Evolutionary conservation across 2,113 vertebrate species (phyloP).

Genomic region (Onychorhynchus coronatus): DNA sequence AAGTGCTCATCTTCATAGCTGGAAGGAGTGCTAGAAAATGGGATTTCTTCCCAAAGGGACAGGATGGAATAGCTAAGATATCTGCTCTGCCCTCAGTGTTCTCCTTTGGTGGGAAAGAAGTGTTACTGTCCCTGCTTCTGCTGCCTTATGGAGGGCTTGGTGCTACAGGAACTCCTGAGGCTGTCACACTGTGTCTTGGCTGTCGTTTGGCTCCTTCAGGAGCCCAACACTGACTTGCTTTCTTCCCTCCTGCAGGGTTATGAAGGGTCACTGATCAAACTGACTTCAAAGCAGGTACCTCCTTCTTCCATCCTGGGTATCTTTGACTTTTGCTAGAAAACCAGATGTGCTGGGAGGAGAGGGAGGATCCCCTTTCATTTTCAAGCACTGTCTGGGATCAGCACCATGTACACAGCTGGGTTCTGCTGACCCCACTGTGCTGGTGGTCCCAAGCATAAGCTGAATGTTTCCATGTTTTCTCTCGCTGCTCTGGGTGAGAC

Average conservation of each 20-base stretch:
- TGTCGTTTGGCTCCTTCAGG: neutral
- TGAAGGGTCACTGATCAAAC: conserved; percentile 98
- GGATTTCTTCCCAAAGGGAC: neutral
- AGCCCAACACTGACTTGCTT: neutral
- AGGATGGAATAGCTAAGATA: neutral
- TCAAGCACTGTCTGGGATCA: neutral
- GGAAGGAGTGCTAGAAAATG: neutral
- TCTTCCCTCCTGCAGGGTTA: conserved; percentile 86
- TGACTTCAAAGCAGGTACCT: conserved; percentile 97
- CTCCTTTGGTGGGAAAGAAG: neutral
- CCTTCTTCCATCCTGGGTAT: neutral
- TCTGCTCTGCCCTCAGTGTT: neutral
- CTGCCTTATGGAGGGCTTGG: neutral
- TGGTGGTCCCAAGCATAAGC: neutral
- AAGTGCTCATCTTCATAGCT: neutral
- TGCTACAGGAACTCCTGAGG: neutral
- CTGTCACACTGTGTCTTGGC: fast-evolving
- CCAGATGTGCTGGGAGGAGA: neutral
- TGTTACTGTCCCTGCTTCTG: neutral
- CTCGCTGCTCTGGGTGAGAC: neutral
- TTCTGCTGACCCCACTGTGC: neutral
- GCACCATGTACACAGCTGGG: neutral
- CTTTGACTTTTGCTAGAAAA: neutral
- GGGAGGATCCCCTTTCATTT: neutral
- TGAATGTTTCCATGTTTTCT: neutral